Percentiles rank a stretch among this genome's conserved stretches.
These are phyloP conservation scores for Dermolepida albohirtum DNA, from an alignment of 2,888 invertebrate species.

Conservation along the genomic window DNA sequence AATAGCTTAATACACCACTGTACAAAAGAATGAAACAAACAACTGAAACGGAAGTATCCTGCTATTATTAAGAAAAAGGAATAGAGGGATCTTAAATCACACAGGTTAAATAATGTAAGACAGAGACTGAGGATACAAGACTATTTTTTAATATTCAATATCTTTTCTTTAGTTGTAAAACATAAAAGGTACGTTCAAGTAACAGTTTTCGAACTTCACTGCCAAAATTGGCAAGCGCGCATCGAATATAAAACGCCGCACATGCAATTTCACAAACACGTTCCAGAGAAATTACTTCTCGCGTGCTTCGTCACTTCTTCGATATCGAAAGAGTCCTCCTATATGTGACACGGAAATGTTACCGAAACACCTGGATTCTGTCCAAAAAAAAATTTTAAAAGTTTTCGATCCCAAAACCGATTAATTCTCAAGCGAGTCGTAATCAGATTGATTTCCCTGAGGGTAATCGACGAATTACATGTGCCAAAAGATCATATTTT, in stretches of 20 bases:
- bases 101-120: too few species aligned
- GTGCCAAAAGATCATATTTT: conserved; percentile 5
- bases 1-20: too few species aligned
- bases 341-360: background rate
- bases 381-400: conserved; percentile 27
- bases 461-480: conserved; percentile 8
- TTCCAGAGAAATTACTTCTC: conserved; percentile 4
- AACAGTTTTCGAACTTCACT: background rate
- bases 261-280: conserved; percentile 3
- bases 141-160: too few species aligned
- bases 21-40: too few species aligned
- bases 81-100: too few species aligned
- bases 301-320: conserved; percentile 2
- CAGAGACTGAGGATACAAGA: too few species aligned
- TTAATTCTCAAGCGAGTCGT: conserved; percentile 3
- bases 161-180: too few species aligned
- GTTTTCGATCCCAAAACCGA: conserved; percentile 7
- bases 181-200: background rate
- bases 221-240: background rate
- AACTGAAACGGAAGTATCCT: too few species aligned
- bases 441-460: conserved; percentile 11
- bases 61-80: too few species aligned
- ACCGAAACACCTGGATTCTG: conserved; percentile 15
- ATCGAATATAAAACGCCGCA: conserved; percentile 9
- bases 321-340: background rate